These are phyloP conservation scores for Drosophila repleta DNA, from an alignment of 1,140 invertebrate species.

Conservation along the genomic window DNA sequence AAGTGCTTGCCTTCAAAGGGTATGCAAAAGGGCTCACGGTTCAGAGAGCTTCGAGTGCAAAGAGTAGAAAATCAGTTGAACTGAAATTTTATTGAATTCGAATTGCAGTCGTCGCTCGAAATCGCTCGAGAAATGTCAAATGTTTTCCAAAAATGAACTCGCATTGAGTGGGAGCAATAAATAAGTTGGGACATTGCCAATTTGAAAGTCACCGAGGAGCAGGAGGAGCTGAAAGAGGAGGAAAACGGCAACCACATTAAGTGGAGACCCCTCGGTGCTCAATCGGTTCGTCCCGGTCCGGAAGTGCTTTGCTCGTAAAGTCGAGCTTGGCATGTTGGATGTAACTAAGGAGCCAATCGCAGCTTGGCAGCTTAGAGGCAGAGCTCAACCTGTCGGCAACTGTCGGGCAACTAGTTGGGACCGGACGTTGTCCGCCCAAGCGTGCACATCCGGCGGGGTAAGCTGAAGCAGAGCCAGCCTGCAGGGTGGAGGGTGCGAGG, in stretches of 20 bases:
- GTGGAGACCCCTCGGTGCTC: not conserved
- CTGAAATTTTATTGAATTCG: slow-evolving; percentile 67
- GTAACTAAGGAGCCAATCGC: not conserved
- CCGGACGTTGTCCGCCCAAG: slow-evolving; percentile 23
- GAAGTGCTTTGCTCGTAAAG: slow-evolving; percentile 29
- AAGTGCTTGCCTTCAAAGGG: not conserved
- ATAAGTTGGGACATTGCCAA: slow-evolving; percentile 32
- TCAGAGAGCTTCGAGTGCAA: slow-evolving; percentile 19
- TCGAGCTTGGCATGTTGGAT: slow-evolving; percentile 1
- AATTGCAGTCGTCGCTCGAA: slow-evolving; percentile 41
- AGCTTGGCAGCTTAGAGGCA: not conserved
- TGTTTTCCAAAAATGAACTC: slow-evolving; percentile 40
- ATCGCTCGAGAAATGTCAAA: slow-evolving; percentile 33
- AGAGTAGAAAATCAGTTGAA: slow-evolving; percentile 37
- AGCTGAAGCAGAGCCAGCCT: not conserved
- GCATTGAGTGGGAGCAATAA: slow-evolving; percentile 15
- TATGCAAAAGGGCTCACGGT: slow-evolving; percentile 1
- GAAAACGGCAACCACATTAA: slow-evolving; percentile 21
- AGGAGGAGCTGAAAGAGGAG: not conserved
- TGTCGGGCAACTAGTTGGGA: not conserved
- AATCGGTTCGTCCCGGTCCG: slow-evolving; percentile 2
- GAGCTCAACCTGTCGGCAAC: not conserved
- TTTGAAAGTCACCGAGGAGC: slow-evolving; percentile 45
- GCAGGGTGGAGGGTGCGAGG: not conserved
- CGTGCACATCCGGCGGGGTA: slow-evolving; percentile 7